These are phyloP conservation scores for Umimayanthus chanpuru DNA, from an alignment of 92 coral and sea anemone species.

Conservation along the genomic window DNA sequence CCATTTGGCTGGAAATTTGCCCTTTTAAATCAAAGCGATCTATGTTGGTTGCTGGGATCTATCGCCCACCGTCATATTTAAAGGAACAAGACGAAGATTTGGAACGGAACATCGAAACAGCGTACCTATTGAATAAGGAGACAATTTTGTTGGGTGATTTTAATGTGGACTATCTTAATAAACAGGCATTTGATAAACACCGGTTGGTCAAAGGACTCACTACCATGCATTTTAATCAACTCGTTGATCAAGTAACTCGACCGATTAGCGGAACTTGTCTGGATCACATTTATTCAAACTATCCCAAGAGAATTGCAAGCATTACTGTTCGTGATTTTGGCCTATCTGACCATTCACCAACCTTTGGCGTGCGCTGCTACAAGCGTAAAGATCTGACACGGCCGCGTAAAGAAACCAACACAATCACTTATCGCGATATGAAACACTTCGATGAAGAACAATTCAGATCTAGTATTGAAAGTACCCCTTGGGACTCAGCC, in stretches of 20 bases:
- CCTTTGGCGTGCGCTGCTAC: slow-evolving; percentile 58
- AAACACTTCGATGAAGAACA: slow-evolving; percentile 56
- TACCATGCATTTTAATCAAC: slow-evolving; percentile 71
- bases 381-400: slow-evolving; percentile 33
- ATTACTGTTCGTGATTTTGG: slow-evolving; percentile 46
- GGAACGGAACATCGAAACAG: slow-evolving; percentile 47
- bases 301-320: slow-evolving; percentile 55
- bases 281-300: slow-evolving; percentile 62
- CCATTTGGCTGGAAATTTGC: slow-evolving; percentile 56
- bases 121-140: slow-evolving; percentile 62
- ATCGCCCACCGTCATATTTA: slow-evolving; percentile 46
- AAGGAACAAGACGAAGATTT: slow-evolving; percentile 34
- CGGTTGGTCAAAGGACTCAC: slow-evolving; percentile 55
- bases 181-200: slow-evolving; percentile 52
- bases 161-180: slow-evolving; percentile 52
- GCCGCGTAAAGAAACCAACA: slow-evolving; percentile 20
- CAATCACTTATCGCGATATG: slow-evolving; percentile 57
- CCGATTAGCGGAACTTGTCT: slow-evolving; percentile 64
- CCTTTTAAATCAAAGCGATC: slow-evolving; percentile 65
- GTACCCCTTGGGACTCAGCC: slow-evolving; percentile 71
- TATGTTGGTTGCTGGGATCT: slow-evolving; percentile 50
- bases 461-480: slow-evolving; percentile 46
- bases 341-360: slow-evolving; percentile 64
- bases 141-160: slow-evolving; percentile 61
- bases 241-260: slow-evolving; percentile 51